These are phyloP conservation scores for Sminthurides aquaticus DNA, from an alignment of 2,888 invertebrate species.

Conservation along the genomic window DNA sequence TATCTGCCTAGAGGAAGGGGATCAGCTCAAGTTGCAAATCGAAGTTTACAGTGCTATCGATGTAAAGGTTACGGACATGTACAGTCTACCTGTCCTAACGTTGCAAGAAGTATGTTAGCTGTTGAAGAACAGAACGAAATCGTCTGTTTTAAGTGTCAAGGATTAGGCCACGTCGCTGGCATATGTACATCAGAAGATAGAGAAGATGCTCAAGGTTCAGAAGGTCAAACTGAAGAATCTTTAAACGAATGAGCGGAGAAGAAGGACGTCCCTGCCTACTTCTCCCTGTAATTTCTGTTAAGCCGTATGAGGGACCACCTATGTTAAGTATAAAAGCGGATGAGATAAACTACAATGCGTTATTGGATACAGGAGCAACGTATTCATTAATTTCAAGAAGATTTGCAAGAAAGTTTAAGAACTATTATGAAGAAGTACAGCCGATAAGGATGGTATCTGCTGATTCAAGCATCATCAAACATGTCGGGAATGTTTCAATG, in stretches of 20 bases:
- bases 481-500: not conserved
- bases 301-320: not conserved
- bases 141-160: not conserved
- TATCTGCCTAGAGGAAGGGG: not conserved
- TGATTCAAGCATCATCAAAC: not conserved
- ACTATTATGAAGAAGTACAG: not conserved
- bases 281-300: not conserved
- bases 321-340: not conserved
- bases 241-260: not conserved
- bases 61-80: slow-evolving; percentile 3
- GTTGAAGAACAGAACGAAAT: not conserved
- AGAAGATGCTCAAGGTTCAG: not conserved
- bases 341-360: no score
- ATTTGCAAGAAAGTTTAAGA: not conserved
- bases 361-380: no score
- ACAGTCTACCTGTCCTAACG: not conserved
- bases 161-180: not conserved
- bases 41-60: slow-evolving; percentile 1
- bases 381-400: not conserved
- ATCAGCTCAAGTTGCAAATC: no score
- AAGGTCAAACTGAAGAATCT: not conserved
- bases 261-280: not conserved
- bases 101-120: not conserved
- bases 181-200: not conserved
- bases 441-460: not conserved